These are phyloP conservation scores for Leptodactylus fuscus DNA, from an alignment of 2,113 vertebrate genomes.

Conservation along the genomic window DNA sequence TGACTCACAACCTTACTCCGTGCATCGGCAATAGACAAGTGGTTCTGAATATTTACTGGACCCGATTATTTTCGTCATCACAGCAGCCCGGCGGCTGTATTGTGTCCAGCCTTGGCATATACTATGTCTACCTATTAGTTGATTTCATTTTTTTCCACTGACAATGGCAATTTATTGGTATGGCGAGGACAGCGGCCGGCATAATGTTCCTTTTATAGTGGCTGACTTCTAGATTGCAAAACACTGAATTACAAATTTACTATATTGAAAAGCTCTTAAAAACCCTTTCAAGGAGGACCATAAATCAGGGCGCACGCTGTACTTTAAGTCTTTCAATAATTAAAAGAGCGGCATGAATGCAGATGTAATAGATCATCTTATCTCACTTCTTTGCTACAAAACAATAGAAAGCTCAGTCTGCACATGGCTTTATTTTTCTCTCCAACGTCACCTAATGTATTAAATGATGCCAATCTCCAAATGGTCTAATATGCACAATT, in stretches of 20 bases:
- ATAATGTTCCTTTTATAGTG: conserved; percentile 28
- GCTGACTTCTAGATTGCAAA: neutral
- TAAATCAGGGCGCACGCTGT: conserved; percentile 35
- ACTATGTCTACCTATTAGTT: neutral
- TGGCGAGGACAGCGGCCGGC: neutral
- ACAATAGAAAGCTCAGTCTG: neutral
- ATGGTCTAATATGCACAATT: conserved; percentile 12
- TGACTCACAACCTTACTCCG: no score
- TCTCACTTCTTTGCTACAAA: neutral
- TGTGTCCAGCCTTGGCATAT: neutral
- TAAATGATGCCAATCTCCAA: conserved; percentile 23
- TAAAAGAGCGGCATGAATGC: conserved; percentile 44
- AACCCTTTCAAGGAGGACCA: conserved; percentile 26
- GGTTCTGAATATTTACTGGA: neutral
- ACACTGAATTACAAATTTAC: conserved; percentile 35
- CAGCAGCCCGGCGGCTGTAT: neutral
- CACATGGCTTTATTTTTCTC: neutral
- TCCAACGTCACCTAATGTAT: conserved; percentile 27
- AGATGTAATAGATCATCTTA: conserved; percentile 26
- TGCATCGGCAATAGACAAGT: neutral
- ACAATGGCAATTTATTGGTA: neutral
- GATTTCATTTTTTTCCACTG: neutral
- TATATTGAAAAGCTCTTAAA: conserved; percentile 43
- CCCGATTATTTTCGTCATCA: neutral
- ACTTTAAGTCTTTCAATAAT: conserved; percentile 55